Evolutionary conservation across 2,888 invertebrate genomes (phyloP).

Genomic region (Trissolcus japonicus): DNA sequence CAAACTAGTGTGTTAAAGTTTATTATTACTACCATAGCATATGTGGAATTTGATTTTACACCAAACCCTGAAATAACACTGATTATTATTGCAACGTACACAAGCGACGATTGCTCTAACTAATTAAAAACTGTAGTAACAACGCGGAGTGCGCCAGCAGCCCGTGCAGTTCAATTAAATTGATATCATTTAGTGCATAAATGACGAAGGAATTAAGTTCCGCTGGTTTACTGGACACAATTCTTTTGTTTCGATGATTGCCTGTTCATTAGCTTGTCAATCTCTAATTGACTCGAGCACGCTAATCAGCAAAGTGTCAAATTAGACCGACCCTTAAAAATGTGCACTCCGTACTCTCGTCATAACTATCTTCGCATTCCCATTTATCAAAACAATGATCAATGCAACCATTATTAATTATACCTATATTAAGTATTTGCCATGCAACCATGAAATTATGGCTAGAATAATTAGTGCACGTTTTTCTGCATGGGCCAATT

Average conservation of each 20-base stretch:
- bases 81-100: slow-evolving; percentile 7
- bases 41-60: no score
- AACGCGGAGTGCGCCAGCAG: background rate
- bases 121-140: slow-evolving; percentile 20
- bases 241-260: slow-evolving; percentile 27
- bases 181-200: slow-evolving; percentile 6
- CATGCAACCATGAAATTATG: slow-evolving; percentile 43
- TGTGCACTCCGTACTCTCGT: slow-evolving; percentile 1
- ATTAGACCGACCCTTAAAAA: slow-evolving; percentile 28
- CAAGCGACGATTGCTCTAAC: slow-evolving; percentile 1
- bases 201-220: background rate
- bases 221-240: slow-evolving; percentile 7
- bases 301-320: slow-evolving; percentile 22
- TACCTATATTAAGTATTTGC: slow-evolving; percentile 42
- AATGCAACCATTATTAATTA: slow-evolving; percentile 32
- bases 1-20: no score
- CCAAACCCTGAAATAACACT: slow-evolving; percentile 1
- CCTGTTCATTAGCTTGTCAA: slow-evolving; percentile 29
- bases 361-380: slow-evolving; percentile 33
- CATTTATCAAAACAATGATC: slow-evolving; percentile 38
- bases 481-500: slow-evolving; percentile 30
- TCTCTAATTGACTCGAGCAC: slow-evolving; percentile 28
- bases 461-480: slow-evolving; percentile 25
- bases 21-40: no score
- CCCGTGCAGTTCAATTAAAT: slow-evolving; percentile 11